These are phyloP conservation scores for Penelope pileata DNA, from an alignment of 2,113 vertebrate genomes.

Conservation along the genomic window DNA sequence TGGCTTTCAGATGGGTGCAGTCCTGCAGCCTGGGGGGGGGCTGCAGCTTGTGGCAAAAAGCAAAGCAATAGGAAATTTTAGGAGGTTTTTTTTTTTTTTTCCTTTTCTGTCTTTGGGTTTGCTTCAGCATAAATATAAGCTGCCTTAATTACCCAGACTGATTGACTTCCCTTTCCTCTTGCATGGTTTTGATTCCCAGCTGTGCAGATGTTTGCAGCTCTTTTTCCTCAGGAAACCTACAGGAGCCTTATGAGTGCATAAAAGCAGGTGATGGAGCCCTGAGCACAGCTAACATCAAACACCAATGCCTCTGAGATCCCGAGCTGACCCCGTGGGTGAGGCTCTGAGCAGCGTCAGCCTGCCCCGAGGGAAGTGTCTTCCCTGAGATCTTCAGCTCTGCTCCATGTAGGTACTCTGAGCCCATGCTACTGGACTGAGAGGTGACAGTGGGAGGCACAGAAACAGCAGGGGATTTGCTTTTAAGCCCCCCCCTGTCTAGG, in stretches of 20 bases:
- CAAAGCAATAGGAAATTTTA: conserved; percentile 66
- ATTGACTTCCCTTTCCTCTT: conserved; percentile 60
- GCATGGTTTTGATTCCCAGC: conserved; percentile 33
- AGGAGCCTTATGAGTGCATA: neutral
- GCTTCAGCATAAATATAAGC: conserved; percentile 63
- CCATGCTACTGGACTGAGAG: neutral
- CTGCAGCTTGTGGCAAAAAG: conserved; percentile 7
- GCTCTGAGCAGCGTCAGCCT: neutral
- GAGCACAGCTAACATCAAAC: neutral
- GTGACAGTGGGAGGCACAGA: neutral
- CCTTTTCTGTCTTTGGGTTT: conserved; percentile 27
- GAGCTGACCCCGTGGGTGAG: neutral
- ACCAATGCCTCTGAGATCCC: neutral
- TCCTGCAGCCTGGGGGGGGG: neutral
- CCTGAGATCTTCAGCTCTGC: neutral
- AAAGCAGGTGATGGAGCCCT: neutral
- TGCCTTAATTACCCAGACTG: conserved; percentile 67
- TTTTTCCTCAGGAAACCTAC: neutral
- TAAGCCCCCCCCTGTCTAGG: neutral
- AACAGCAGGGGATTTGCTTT: neutral
- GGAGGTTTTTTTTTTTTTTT: neutral
- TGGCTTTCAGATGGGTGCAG: neutral
- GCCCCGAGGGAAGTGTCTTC: neutral
- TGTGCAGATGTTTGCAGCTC: conserved; percentile 45
- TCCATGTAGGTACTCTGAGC: neutral